Base-by-base conservation (phyloP, 2,113 vertebrate species). In the Corythaixoides concolor region DNA sequence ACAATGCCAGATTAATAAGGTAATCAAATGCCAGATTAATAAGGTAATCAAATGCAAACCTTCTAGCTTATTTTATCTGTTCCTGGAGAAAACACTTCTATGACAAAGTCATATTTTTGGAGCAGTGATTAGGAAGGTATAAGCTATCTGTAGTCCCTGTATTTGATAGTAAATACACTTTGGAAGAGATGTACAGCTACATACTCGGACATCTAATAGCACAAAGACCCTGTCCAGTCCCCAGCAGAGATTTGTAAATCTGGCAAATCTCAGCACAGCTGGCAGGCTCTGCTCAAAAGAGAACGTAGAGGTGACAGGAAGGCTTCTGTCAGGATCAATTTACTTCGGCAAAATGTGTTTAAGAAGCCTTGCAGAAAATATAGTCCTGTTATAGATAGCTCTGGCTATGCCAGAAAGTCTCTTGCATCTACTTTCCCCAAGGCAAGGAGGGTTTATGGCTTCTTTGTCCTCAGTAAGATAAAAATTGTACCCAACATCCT, bases 311-410 rank as follows among this genome's bases (percentile, higher is more conserved):
- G 52, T 76, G 85, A 90, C 74, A 93, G 94, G 83, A 97, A 52
- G 35, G 78, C 32, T 97, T 77, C 90, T 95, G 85, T 88, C 56
- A 52, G 88, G 89, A 77, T 56, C 92, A 79, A 91, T 90, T 95
- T 77, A 73, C 85, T 82, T 55, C 43, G 64, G 75, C 7, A 77
- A 85, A 73, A 66, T 11, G 27, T 66, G 15, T 87, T 85, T 68
- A 70, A 67, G 64, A 73, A 87, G 32, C 33, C 64, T 90, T 41
- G 64, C 45, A 92, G 70, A 76, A 90, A 96, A 68, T 84, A 94
- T 41, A 50, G 59, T 55, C 91, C 30, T 35, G 32, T 70, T 89
- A 91, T 1, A 88, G 90, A 78, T 75, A 89, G 55, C 62, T 69
- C 45, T 64, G 89, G 69, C 33, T 88, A 53, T 56, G 35, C 62